Evolutionary conservation across 2,888 invertebrate genomes (phyloP), one percentile per base, ranked within the genome.

Genomic region (Beris chalybata): DNA sequence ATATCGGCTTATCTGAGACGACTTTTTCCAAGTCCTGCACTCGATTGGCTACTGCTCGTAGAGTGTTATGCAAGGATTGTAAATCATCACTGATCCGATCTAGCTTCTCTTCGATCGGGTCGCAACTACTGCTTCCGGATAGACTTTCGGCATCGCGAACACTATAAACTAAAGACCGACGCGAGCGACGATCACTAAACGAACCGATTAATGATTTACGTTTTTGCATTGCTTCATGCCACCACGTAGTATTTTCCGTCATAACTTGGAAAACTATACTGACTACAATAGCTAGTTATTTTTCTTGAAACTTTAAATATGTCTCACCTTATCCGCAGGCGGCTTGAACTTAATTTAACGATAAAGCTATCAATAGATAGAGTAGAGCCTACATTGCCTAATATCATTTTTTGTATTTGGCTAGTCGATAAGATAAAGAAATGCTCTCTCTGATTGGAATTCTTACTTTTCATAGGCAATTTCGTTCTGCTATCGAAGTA

Each of bases 81-180:
- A 61, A 6, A 29, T 61, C 61, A 29, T 61, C 61, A 38, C 50
- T 61, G 38, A 61, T 31, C 22, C 22, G 50, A 52, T 61, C 61
- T 44, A 61, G 15, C 22, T 61, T 61, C 15, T 61, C 61, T 50
- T 61, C 61, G 38, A 61, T 47, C 12, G 61, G 61, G 38, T 52
- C 52, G 38, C 22, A 38, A 4, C 50, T 50, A 22, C 15, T 52
- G 22, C 32, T 31, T 9, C 61, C 38, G 3, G 52, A 52, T 15
- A 38, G n/a, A 32, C 61, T 61, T 52, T 61, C 61, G 12, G 61
- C 61, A 22, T 61, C 61, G 22, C 61, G 50, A 5, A 61, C 15
- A 38, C 50, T 61, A 15, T 61, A 61, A 6, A 61, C 52, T 47
- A 61, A 32, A 22, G 61, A 61, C 13, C 61, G 31, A 5, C 52